Base-by-base conservation (phyloP, 2,888 invertebrate species). In the Sarcophaga rosellei region DNA sequence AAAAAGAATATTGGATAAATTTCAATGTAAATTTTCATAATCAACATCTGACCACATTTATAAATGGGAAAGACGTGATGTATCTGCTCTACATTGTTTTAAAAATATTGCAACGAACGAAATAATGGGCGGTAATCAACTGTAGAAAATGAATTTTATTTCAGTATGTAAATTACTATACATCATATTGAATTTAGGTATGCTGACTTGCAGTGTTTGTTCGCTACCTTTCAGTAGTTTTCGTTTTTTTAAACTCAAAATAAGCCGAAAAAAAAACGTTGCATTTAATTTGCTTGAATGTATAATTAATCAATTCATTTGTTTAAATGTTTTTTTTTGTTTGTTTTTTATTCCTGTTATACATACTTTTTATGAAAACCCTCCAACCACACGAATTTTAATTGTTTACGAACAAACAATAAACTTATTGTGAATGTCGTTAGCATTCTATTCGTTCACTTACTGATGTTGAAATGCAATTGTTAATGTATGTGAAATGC, bases 371-470 rank as follows among this genome's bases (percentile, higher is more conserved):
- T 35, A 2, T 35, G 35, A 35, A 35, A 35, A 35, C 8, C 8
- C 35, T 10, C 35, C 8, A 15, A 53, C 53, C 53, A 53, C 53
- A 17, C 53, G 53, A 53, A 53, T 53, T 53, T 17, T 53, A 53
- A 53, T 53, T 25, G 23, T 63, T 63, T 35, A 35, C 17, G 63
- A 63, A 63, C 17, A 63, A 63, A 63, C 23, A 63, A 63, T 63
- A 23, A 25, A 21, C 25, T 17, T 63, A 25, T 62, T 62, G 21
- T 62, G 61, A 15, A 11, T 63, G 63, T 63, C 23, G 23, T 63
- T 25, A 25, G 1, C 25, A 63, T 25, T 25, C 63, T 17, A 53
- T 53, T 53, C 53, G 17, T 53, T 17, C 53, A 17, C 53, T 17
- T 53, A 53, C 53, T 53, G 53, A 53, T 53, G 17, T 53, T 10